Evolutionary conservation across 2,888 invertebrate species (phyloP).

Genomic region (Thyatira batis): DNA sequence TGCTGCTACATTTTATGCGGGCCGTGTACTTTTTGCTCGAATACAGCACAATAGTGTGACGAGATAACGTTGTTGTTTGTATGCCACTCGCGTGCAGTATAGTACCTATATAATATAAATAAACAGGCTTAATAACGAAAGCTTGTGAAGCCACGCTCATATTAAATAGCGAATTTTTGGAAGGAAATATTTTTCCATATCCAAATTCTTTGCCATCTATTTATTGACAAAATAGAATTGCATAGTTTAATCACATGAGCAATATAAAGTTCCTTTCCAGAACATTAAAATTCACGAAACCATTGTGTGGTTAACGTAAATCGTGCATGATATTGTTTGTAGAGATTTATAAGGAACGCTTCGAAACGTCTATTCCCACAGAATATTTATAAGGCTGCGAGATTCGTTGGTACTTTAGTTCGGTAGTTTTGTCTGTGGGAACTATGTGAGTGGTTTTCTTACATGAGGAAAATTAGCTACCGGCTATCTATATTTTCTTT

Average conservation of each 20-base stretch:
- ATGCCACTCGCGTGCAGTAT: slow-evolving; percentile 19
- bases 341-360: slow-evolving; percentile 31
- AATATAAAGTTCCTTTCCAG: slow-evolving; percentile 12
- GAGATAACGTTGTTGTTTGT: slow-evolving; percentile 30
- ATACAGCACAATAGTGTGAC: slow-evolving; percentile 34
- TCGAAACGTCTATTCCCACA: slow-evolving; percentile 8
- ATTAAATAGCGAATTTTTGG: neutral
- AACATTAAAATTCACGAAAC: slow-evolving; percentile 37
- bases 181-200: neutral
- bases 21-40: slow-evolving; percentile 20
- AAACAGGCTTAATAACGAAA: neutral
- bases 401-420: neutral
- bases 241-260: neutral
- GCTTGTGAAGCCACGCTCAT: neutral
- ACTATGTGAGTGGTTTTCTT: too few species aligned
- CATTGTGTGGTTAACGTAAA: slow-evolving; percentile 38
- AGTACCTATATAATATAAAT: slow-evolving; percentile 17
- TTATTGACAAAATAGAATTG: neutral
- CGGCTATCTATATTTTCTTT: too few species aligned
- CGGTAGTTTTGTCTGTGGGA: neutral
- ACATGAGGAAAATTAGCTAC: too few species aligned
- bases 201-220: neutral
- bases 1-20: slow-evolving; percentile 24
- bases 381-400: neutral
- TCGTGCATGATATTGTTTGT: slow-evolving; percentile 40